A percentile compares a stretch with the other conserved stretches of the same genome.
Conservation (phyloP, 2,113 vertebrate species). For the Gila orcuttii region DNA sequence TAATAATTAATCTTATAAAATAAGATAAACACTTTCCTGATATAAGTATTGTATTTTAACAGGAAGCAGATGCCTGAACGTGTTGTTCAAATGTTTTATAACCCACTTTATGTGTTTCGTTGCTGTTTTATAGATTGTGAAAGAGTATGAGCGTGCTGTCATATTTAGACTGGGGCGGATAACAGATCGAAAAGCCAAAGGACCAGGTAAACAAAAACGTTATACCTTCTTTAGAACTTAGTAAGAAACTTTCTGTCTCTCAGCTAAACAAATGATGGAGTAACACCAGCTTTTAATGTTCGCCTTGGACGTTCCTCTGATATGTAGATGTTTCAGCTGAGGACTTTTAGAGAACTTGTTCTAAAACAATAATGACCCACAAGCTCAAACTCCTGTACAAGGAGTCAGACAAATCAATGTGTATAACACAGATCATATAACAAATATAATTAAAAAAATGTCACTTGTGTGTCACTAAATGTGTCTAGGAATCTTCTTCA, state of each 20-base stretch:
- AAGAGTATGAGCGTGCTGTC: constrained; percentile 89
- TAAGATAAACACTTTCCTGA: background rate
- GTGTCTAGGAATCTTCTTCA: constrained; percentile 87
- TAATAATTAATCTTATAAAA: background rate
- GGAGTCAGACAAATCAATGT: background rate
- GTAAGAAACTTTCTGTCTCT: background rate
- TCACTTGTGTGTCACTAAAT: background rate
- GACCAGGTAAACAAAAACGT: constrained; percentile 79
- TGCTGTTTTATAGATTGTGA: constrained; percentile 77
- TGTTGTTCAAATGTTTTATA: background rate
- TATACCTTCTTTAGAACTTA: background rate
- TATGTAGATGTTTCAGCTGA: background rate
- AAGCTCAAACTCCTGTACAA: background rate
- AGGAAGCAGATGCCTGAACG: background rate
- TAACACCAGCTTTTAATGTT: background rate
- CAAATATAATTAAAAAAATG: no score
- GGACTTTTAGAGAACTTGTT: background rate
- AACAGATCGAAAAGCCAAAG: constrained; percentile 82
- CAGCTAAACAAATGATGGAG: background rate
- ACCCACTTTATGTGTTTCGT: background rate
- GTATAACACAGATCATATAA: background rate
- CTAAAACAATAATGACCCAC: background rate
- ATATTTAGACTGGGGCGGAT: constrained; percentile 87
- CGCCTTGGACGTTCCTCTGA: background rate
- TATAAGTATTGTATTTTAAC: background rate